Conservation (phyloP, 2,888 invertebrate species). For the Hyposoter didymator region DNA sequence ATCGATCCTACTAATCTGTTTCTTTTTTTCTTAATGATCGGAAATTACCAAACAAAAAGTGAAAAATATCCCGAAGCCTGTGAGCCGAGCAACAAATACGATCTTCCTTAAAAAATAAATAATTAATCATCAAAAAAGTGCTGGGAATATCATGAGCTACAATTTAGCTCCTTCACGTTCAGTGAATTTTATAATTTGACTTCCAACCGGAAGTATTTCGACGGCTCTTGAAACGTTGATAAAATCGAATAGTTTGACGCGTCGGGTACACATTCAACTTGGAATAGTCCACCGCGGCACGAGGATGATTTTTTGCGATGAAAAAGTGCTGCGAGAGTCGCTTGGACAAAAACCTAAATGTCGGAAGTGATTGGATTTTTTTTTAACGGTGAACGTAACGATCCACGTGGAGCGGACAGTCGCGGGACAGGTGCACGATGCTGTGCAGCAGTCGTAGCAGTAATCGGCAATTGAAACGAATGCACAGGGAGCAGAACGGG, state of each 20-base stretch:
- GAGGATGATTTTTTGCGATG: conserved; percentile 26
- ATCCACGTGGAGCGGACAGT: conserved; percentile 60
- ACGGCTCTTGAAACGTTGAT: background rate
- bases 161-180: background rate
- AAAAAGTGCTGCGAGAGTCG: conserved; percentile 21
- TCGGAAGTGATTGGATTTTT: conserved; percentile 68
- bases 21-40: background rate
- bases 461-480: conserved; percentile 63
- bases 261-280: conserved; percentile 3
- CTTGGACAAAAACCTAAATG: conserved; percentile 60
- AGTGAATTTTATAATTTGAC: background rate
- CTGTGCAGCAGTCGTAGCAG: conserved; percentile 43
- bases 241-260: conserved; percentile 36
- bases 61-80: background rate
- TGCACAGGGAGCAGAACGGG: conserved; percentile 22
- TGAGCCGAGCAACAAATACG: background rate
- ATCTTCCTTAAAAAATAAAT: background rate
- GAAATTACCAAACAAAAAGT: background rate
- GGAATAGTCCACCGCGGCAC: background rate
- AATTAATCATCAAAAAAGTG: background rate
- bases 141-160: background rate
- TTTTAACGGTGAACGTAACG: conserved; percentile 57
- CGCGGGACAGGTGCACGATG: conserved; percentile 68
- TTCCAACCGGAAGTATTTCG: conserved; percentile 18
- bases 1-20: background rate